A percentile compares a stretch with the other conserved stretches of the same genome.
Evolutionary conservation across 2,797 vertebrate species (phyloP).

Genomic region (Kryptolebias ocellatus): DNA sequence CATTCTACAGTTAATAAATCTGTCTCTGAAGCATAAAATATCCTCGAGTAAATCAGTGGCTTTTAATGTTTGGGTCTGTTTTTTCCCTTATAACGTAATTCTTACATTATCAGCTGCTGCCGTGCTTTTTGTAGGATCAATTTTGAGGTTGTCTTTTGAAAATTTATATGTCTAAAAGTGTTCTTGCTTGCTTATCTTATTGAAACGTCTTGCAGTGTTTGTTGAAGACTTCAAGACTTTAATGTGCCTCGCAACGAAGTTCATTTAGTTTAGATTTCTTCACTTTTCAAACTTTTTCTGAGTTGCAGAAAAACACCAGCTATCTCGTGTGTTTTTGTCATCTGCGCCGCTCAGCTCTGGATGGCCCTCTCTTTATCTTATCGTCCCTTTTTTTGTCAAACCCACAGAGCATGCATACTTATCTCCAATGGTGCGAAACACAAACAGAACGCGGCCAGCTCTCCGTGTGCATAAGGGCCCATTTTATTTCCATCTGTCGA

Average conservation of each 20-base stretch:
- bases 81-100: conserved; percentile 13
- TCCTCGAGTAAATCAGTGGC: conserved; percentile 25
- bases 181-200: too few species aligned
- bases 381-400: conserved; percentile 54
- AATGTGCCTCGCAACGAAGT: too few species aligned
- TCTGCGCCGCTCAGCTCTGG: conserved; percentile 14
- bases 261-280: too few species aligned
- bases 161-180: too few species aligned
- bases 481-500: conserved; percentile 48
- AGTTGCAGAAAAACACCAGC: conserved; percentile 20
- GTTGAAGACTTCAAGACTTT: too few species aligned
- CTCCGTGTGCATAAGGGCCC: conserved; percentile 31
- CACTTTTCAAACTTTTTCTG: neutral
- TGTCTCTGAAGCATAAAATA: conserved; percentile 53
- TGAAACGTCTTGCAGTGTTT: too few species aligned
- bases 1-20: conserved; percentile 63
- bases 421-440: conserved; percentile 73
- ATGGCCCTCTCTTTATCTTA: conserved; percentile 51
- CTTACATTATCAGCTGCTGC: conserved; percentile 8
- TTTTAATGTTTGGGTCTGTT: conserved; percentile 37
- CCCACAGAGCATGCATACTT: conserved; percentile 58
- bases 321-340: conserved; percentile 15
- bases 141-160: neutral
- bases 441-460: conserved; percentile 58
- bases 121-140: conserved; percentile 9